These are phyloP conservation scores for Drosophila subquinaria DNA, from an alignment of 2,888 invertebrate genomes.

Conservation along the genomic window DNA sequence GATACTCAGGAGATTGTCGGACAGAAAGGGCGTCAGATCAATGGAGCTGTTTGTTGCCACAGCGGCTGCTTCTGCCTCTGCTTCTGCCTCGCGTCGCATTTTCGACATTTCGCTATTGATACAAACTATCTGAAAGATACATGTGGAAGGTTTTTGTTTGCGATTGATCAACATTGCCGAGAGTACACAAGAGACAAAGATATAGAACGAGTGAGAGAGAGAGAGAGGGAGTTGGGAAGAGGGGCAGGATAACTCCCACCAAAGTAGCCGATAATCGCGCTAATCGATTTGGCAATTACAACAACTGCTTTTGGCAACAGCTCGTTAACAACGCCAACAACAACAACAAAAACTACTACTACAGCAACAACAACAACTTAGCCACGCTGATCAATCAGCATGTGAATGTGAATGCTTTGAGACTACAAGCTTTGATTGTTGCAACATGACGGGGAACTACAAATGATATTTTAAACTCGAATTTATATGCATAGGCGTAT, in stretches of 20 bases:
- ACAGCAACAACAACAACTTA: conserved; percentile 4
- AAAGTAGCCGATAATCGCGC: conserved; percentile 15
- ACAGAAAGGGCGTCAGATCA: conserved; percentile 49
- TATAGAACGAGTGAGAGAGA: background rate
- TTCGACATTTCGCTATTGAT: conserved; percentile 69
- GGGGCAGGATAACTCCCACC: conserved; percentile 10
- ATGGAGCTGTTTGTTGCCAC: conserved; percentile 31
- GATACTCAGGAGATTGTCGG: conserved; percentile 53
- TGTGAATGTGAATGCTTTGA: conserved; percentile 8
- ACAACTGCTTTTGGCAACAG: conserved; percentile 29
- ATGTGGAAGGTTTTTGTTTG: conserved; percentile 67
- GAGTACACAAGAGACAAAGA: conserved; percentile 17
- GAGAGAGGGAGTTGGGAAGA: background rate
- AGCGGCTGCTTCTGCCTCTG: conserved; percentile 42
- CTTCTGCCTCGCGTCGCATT: conserved; percentile 64
- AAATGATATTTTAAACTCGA: conserved; percentile 8
- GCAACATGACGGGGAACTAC: conserved; percentile 16
- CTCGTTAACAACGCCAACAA: conserved; percentile 17
- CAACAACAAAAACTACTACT: conserved; percentile 20
- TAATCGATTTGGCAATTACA: conserved; percentile 22
- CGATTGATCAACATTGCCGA: conserved; percentile 61
- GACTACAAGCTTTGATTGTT: conserved; percentile 12
- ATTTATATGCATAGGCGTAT: conserved; percentile 31
- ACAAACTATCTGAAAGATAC: conserved; percentile 80
- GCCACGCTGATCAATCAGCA: conserved; percentile 40